Base-by-base conservation (phyloP, 2,113 vertebrate species). In the Odontesthes bonariensis region DNA sequence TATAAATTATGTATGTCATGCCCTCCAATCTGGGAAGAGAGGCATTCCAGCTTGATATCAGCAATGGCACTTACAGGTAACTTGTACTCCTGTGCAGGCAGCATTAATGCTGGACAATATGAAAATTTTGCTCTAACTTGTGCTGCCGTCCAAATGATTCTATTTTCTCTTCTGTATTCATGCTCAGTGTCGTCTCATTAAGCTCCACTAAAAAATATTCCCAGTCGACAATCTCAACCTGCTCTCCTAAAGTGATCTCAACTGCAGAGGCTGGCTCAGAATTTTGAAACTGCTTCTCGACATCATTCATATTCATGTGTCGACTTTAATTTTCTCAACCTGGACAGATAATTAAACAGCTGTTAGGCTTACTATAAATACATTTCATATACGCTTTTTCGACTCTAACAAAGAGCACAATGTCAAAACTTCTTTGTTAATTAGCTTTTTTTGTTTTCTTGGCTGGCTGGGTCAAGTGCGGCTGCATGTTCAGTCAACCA, bases 101-200 rank as follows among this genome's bases (percentile, higher is more conserved):
- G 27, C 27, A 27, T 27, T 27, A 27, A 27, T 27, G 27, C 27
- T 27, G 27, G 27, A 27, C 27, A 27, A 27, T 27, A 2, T 27
- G 27, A 27, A 27, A 27, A 3, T 27, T 27, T 27, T 27, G 27
- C 27, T 27, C 27, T 27, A 27, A 27, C 27, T 27, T 27, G 3
- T 27, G 27, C 27, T 27, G 27, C 27, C 27, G 27, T 27, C 27
- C 27, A 27, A 27, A 27, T 27, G 27, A 27, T 38, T 38, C 10
- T 5, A 10, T 38, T 69, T 68, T 27, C 46, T 70, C 52, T 22
- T 77, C 79, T 71, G 75, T 73, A 79, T 82, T 80, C 82, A 56
- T 85, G 68, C 75, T 58, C 38, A 66, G 82, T 16, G 11, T 54
- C 59, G 46, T 69, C 60, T 83, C 81, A 83, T 77, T 77, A 77